phyloP scores from a whole-genome alignment of 1,140 invertebrate species.

The Halictus rubicundus region DNA sequence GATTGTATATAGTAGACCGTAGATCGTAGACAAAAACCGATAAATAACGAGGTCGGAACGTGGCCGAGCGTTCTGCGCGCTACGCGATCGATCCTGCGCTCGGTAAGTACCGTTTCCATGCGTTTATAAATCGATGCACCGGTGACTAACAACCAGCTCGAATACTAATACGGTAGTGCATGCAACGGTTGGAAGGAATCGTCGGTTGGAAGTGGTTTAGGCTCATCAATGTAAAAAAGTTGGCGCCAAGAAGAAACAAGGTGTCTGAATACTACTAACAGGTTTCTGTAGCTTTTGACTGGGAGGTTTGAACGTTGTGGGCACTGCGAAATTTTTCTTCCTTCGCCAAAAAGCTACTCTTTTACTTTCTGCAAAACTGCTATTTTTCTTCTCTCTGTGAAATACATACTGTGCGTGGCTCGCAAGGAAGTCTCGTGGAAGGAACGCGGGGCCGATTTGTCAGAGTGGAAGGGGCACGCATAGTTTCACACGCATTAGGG shows the following conservation, averaged over 20 bases:
- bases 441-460: too few species aligned
- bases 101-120: slow-evolving; percentile 63
- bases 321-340: too few species aligned
- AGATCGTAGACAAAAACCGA: slow-evolving; percentile 8
- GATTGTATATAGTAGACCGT: neutral
- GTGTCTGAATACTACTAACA: neutral
- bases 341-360: too few species aligned
- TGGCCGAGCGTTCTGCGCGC: slow-evolving; percentile 19
- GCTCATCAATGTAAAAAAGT: neutral
- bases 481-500: too few species aligned
- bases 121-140: slow-evolving; percentile 15
- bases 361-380: too few species aligned
- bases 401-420: too few species aligned
- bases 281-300: too few species aligned
- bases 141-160: slow-evolving; percentile 17
- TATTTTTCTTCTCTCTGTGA: too few species aligned
- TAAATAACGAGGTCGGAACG: neutral
- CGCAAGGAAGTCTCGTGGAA: too few species aligned
- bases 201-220: neutral
- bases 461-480: too few species aligned
- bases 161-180: neutral
- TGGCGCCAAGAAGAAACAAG: neutral
- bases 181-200: neutral
- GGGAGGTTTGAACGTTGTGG: too few species aligned
- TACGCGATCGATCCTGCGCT: slow-evolving; percentile 30